Evolutionary conservation across 2,888 invertebrate genomes (phyloP).

Genomic region (Strigamia maritima): DNA sequence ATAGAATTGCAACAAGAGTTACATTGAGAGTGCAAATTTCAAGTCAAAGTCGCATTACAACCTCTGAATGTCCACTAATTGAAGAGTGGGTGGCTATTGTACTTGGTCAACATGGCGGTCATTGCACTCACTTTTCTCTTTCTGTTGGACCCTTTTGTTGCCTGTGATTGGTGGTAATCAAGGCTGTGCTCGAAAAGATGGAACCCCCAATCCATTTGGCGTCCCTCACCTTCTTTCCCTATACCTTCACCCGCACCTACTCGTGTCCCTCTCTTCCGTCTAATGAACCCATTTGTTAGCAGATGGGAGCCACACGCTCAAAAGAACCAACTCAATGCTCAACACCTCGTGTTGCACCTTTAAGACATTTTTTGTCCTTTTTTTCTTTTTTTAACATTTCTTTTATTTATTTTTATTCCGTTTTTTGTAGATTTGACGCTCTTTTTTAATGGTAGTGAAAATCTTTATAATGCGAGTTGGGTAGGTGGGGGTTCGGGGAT

Average conservation of each 20-base stretch:
- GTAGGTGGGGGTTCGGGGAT: background rate
- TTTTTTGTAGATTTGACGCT: background rate
- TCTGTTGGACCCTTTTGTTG: constrained; percentile 14
- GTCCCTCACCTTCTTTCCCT: background rate
- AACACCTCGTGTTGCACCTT: constrained; percentile 27
- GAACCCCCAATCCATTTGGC: constrained; percentile 2
- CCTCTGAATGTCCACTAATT: constrained; percentile 35
- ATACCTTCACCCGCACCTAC: constrained; percentile 21
- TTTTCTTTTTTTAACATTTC: constrained; percentile 1
- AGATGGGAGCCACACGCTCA: constrained; percentile 37
- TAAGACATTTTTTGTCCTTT: background rate
- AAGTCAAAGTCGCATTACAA: constrained; percentile 22
- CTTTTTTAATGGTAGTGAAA: background rate
- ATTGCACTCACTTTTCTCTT: constrained; percentile 21
- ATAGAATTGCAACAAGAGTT: background rate
- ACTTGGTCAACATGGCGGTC: constrained; percentile 26
- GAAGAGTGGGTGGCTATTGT: constrained; percentile 22
- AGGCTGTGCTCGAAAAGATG: background rate
- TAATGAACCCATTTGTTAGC: constrained; percentile 39
- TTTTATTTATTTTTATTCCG: background rate
- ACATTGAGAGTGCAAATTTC: background rate
- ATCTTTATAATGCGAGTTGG: constrained; percentile 15
- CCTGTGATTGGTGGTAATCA: constrained; percentile 36
- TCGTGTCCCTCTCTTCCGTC: constrained; percentile 24
- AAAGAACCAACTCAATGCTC: constrained; percentile 1